These are phyloP conservation scores for Pipistrellus nathusii DNA, from an alignment of 2,797 vertebrate genomes.

Conservation along the genomic window DNA sequence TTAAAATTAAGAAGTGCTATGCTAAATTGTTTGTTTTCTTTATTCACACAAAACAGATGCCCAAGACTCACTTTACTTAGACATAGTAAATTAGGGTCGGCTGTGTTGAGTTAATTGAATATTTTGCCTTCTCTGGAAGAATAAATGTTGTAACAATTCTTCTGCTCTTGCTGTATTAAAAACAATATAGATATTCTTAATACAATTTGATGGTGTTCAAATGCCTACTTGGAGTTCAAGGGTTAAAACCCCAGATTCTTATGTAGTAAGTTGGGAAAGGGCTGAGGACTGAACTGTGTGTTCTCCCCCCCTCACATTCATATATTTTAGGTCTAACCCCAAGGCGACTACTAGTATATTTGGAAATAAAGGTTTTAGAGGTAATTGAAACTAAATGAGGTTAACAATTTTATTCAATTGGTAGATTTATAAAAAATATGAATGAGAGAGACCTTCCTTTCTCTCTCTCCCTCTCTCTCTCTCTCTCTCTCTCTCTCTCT, in stretches of 20 bases:
- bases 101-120: neutral
- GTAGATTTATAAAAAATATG: neutral
- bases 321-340: neutral
- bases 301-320: no score
- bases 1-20: constrained; percentile 2
- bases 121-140: neutral
- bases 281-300: neutral
- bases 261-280: neutral
- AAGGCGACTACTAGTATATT: neutral
- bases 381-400: neutral
- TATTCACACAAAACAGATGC: constrained; percentile 23
- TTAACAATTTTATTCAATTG: neutral
- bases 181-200: neutral
- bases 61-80: neutral
- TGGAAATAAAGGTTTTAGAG: neutral
- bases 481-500: no score
- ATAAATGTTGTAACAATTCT: neutral
- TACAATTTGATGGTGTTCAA: neutral
- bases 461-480: neutral
- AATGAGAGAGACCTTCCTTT: neutral
- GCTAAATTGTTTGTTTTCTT: constrained; percentile 50
- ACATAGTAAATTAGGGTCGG: neutral
- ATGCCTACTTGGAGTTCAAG: neutral
- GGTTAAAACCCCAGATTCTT: neutral
- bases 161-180: neutral